Evolutionary conservation across 1,140 invertebrate genomes (phyloP).

Genomic region (Formica selysi): DNA sequence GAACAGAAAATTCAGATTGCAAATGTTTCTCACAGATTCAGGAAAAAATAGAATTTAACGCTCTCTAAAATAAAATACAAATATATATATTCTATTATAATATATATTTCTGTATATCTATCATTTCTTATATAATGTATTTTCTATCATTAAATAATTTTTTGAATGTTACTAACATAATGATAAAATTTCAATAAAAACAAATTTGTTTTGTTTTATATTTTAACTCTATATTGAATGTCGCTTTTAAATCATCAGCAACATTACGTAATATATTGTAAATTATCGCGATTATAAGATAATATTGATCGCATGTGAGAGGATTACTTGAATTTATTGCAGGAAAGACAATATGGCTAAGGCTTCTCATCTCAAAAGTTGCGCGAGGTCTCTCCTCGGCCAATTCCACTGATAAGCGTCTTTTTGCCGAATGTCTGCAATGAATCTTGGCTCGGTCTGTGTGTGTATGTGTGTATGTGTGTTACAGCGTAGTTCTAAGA

Average conservation of each 20-base stretch:
- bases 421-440: conserved; percentile 66
- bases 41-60: not conserved
- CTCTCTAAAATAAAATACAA: no score
- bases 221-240: not conserved
- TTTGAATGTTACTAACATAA: not conserved
- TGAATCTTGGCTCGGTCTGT: conserved; percentile 67
- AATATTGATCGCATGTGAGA: not conserved
- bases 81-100: no score
- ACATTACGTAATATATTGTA: not conserved
- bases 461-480: conserved; percentile 1
- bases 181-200: not conserved
- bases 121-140: not conserved
- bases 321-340: not conserved
- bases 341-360: conserved; percentile 35
- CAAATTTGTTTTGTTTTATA: not conserved
- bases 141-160: not conserved
- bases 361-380: conserved; percentile 21
- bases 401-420: conserved; percentile 70
- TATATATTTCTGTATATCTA: not conserved
- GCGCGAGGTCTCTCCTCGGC: conserved; percentile 34
- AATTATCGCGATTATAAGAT: not conserved
- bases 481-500: conserved; percentile 65
- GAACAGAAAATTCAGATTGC: not conserved
- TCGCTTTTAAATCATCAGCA: not conserved
- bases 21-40: not conserved